Evolutionary conservation across 2,113 vertebrate genomes (phyloP).

Genomic region (Plectropomus leopardus): DNA sequence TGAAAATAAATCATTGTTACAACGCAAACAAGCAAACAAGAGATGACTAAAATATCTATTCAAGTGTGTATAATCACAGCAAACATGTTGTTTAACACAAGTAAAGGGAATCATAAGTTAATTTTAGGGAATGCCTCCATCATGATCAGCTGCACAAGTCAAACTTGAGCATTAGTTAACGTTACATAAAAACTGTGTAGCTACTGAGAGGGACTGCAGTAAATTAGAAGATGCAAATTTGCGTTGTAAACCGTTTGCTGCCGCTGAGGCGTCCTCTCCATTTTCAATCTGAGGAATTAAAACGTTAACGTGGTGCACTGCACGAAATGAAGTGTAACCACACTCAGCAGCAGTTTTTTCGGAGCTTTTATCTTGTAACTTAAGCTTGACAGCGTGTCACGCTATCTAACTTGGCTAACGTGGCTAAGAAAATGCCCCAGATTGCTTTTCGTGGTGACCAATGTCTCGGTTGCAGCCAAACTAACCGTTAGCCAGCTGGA

Average conservation of each 20-base stretch:
- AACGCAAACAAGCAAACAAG: no score
- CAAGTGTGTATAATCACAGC: background rate
- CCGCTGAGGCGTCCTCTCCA: conserved; percentile 15
- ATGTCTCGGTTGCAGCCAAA: background rate
- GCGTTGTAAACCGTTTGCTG: background rate
- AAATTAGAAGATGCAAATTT: background rate
- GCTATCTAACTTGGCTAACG: conserved; percentile 40
- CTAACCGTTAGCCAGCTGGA: conserved; percentile 16
- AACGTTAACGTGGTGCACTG: conserved; percentile 16
- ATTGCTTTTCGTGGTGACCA: background rate
- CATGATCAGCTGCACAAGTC: conserved; percentile 1
- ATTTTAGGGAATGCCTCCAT: conserved; percentile 20
- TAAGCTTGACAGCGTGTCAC: conserved; percentile 58
- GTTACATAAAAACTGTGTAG: no score
- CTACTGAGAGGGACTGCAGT: background rate
- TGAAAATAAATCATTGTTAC: no score
- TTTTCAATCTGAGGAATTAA: conserved; percentile 17
- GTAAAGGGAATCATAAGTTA: background rate
- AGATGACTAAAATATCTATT: background rate
- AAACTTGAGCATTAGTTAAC: background rate
- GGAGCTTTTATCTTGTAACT: conserved; percentile 30
- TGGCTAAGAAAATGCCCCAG: background rate
- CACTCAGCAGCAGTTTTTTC: conserved; percentile 13
- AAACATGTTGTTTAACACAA: background rate
- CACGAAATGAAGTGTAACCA: conserved; percentile 8